A percentile compares a stretch with the other conserved stretches of the same genome.
These are phyloP conservation scores for Puma concolor DNA, from an alignment of 2,113 vertebrate species.

Conservation along the genomic window DNA sequence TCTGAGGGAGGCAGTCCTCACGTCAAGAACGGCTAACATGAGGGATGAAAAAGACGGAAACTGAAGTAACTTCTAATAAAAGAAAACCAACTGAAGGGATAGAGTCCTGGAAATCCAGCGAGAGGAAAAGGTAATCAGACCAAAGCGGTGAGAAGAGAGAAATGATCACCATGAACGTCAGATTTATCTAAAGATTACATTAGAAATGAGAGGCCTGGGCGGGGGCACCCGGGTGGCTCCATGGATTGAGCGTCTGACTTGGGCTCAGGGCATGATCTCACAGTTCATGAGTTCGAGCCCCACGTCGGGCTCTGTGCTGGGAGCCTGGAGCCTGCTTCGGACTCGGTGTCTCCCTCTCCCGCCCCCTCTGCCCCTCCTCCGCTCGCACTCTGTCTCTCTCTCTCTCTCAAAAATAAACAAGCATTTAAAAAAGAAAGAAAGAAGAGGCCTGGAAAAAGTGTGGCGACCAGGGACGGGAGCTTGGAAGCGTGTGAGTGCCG, in stretches of 20 bases:
- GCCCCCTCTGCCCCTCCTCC: too few relatives aligned
- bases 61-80: neutral
- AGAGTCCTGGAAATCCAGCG: neutral
- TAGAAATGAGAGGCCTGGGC: neutral
- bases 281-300: too few relatives aligned
- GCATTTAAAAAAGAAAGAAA: neutral
- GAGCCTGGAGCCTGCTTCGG: too few relatives aligned
- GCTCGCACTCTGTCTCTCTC: too few relatives aligned
- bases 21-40: neutral
- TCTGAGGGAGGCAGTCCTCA: neutral
- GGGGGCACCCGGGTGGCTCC: too few relatives aligned
- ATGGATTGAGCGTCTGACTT: too few relatives aligned
- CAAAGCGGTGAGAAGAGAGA: neutral
- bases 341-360: too few relatives aligned
- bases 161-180: neutral
- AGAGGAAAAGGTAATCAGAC: neutral
- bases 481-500: neutral
- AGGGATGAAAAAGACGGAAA: neutral
- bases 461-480: neutral
- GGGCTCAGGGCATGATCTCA: too few relatives aligned
- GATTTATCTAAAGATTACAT: neutral
- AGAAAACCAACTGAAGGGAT: neutral
- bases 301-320: too few relatives aligned
- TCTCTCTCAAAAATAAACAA: too few relatives aligned
- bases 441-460: neutral